Percentiles rank a stretch among this genome's conserved stretches.
phyloP scores from a whole-genome alignment of 1,140 invertebrate species.

The Drosophila paulistorum region DNA sequence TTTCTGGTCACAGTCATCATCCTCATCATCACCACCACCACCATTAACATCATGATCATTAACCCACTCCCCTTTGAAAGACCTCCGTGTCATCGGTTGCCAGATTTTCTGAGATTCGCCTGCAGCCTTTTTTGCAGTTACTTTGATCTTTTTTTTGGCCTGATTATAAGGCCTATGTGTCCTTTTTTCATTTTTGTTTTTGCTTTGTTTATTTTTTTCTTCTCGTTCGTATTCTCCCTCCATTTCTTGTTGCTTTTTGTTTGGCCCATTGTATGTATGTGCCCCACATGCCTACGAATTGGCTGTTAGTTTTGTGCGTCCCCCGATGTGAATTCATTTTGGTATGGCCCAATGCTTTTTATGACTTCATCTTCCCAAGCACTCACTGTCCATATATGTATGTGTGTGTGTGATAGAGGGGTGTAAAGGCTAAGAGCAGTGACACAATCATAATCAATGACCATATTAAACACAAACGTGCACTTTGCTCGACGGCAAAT shows the following conservation, averaged over 20 bases:
- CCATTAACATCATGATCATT: conserved; percentile 42
- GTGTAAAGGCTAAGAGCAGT: neutral
- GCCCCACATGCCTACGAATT: conserved; percentile 36
- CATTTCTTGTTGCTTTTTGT: conserved; percentile 46
- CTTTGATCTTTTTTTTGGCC: conserved; percentile 62
- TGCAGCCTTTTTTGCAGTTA: conserved; percentile 51
- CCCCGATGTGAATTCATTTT: conserved; percentile 42
- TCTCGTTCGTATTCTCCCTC: conserved; percentile 15
- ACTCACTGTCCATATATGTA: neutral
- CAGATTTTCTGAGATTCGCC: conserved; percentile 45
- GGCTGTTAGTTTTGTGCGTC: conserved; percentile 19
- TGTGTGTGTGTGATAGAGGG: neutral
- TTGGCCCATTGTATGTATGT: conserved; percentile 4
- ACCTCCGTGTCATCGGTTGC: conserved; percentile 12
- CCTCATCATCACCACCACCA: conserved; percentile 32
- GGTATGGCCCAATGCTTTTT: conserved; percentile 66
- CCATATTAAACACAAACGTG: conserved; percentile 66
- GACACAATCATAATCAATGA: conserved; percentile 58
- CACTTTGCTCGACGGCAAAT: conserved; percentile 38
- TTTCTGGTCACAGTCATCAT: conserved; percentile 35
- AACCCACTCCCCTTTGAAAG: conserved; percentile 8
- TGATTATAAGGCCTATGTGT: conserved; percentile 51
- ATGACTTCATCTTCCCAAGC: conserved; percentile 45
- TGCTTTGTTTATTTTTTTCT: conserved; percentile 10
- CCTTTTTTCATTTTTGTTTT: conserved; percentile 61